Evolutionary conservation across 2,888 invertebrate species (phyloP), one percentile per base, ranked within the genome.

Genomic region (Eugnorisma glareosa): DNA sequence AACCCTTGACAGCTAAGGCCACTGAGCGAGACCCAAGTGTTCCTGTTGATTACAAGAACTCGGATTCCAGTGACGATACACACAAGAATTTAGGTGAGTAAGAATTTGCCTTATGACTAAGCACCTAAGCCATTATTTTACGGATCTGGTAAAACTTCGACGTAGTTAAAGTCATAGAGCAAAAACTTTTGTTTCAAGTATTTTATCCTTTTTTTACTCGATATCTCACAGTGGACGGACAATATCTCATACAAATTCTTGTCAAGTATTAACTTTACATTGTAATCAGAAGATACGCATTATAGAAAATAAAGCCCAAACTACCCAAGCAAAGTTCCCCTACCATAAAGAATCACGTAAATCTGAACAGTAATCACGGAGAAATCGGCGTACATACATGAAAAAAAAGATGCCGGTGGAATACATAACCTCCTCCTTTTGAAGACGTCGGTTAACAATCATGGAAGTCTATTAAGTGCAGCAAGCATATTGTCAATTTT

Each of bases 51-150:
- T 89, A 82, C 85, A 95, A 94, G 87, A 94, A 93, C 81, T 95
- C 95, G 0, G 96, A 96, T 73, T 95, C 95, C 64, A 96, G 96
- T 89, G 96, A 96, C 82, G 96, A 96, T 80, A 96, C 96, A 80
- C 96, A 96, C 84, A 96, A 95, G 87, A 96, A 96, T 90, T 91
- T 96, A 83, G 93, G 96, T 96, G 88, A 93, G 90, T 86, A 8
- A 57, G 63, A 76, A 75, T 79, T 61, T 24, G 35, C 5, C 48
- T 73, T 57, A 57, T 63, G 67, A 54, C 37, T 18, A 69, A 66
- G 18, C 35, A 45, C 18, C 51, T 40, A n/a, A 13, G 21, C 11
- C 57, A 57, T 43, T 67, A 72, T 43, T 8, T 21, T 68, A 43
- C 1, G 13, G 15, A 7, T 1, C 24, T 59, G 1, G 8, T 35